phyloP scores from a whole-genome alignment of 2,113 vertebrate genomes.

The Pithys albifrons region DNA sequence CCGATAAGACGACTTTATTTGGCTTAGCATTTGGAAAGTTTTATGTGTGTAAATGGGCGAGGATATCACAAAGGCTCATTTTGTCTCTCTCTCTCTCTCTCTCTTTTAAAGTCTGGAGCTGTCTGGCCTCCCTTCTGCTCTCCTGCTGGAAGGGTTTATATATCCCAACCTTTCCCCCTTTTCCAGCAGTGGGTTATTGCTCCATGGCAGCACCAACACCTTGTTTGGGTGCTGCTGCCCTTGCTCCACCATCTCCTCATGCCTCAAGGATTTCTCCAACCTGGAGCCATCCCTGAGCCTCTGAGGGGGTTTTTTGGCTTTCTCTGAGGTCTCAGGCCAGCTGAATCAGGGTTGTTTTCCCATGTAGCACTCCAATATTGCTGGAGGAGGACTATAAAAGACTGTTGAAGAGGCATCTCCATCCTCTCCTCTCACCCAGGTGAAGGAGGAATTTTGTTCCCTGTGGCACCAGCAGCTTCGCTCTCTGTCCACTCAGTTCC shows the following conservation, averaged over 20 bases:
- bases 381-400: not conserved
- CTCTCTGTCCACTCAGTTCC: fast-evolving
- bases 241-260: fast-evolving
- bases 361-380: not conserved
- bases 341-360: not conserved
- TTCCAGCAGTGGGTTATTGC: not conserved
- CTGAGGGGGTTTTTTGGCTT: not conserved
- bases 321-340: fast-evolving
- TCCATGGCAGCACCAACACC: fast-evolving
- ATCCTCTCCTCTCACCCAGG: not conserved
- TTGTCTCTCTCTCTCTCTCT: not conserved
- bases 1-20: constrained; percentile 39
- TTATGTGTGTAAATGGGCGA: constrained; percentile 46
- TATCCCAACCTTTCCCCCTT: not conserved
- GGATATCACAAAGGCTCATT: constrained; percentile 31
- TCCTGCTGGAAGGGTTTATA: not conserved
- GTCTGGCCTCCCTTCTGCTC: constrained; percentile 10
- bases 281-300: not conserved
- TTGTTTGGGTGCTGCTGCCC: not conserved
- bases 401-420: not conserved
- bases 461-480: fast-evolving
- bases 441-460: not conserved
- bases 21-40: constrained; percentile 48
- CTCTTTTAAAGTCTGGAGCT: not conserved
- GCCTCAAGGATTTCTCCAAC: not conserved